Evolutionary conservation across 2,113 vertebrate genomes (phyloP).

Genomic region (Pluvianellus socialis): DNA sequence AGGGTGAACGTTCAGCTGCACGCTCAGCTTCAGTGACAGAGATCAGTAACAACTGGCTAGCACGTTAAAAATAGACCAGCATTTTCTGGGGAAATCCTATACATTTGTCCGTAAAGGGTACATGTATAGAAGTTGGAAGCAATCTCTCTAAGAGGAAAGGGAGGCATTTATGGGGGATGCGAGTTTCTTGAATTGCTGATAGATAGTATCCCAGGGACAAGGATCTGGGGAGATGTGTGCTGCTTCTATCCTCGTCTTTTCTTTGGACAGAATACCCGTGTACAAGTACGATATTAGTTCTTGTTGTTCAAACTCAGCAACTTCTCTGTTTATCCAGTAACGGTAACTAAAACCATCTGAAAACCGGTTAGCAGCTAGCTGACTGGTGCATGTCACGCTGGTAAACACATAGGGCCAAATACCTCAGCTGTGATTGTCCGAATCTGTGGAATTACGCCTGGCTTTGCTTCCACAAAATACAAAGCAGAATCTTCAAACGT

Average conservation of each 20-base stretch:
- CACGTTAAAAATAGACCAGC: background rate
- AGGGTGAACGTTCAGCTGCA: background rate
- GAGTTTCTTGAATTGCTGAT: background rate
- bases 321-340: slow-evolving; percentile 16
- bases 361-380: background rate
- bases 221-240: background rate
- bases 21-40: background rate
- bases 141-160: background rate
- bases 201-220: background rate
- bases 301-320: slow-evolving; percentile 29
- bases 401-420: slow-evolving; percentile 9
- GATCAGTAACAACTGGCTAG: background rate
- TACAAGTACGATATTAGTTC: background rate
- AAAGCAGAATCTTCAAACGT: background rate
- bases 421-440: background rate
- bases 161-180: background rate
- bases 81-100: background rate
- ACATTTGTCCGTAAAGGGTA: background rate
- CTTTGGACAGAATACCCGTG: background rate
- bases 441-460: background rate
- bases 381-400: background rate
- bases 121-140: background rate
- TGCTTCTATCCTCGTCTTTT: background rate
- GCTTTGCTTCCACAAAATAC: background rate
- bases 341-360: slow-evolving; percentile 37